A percentile compares a stretch with the other conserved stretches of the same genome.
Conservation (phyloP, 2,113 vertebrate species). For the Aspiorhynchus laticeps region DNA sequence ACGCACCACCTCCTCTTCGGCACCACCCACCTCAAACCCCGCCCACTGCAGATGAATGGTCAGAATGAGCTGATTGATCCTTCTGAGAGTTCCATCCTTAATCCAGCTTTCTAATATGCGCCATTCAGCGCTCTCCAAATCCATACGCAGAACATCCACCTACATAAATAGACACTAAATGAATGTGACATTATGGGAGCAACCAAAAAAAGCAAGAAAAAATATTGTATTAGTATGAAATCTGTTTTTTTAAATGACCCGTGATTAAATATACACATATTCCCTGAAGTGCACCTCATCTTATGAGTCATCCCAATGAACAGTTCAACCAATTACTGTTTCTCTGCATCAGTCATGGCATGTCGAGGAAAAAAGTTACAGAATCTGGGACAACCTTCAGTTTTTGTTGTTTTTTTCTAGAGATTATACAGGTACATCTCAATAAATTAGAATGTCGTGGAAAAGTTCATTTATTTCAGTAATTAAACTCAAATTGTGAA, state of each 20-base stretch:
- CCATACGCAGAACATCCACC: slow-evolving; percentile 75
- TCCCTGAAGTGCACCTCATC: slow-evolving; percentile 56
- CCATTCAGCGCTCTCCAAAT: slow-evolving; percentile 78
- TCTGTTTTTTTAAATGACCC: slow-evolving; percentile 13
- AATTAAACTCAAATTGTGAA: too few species aligned
- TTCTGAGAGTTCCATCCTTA: slow-evolving; percentile 65
- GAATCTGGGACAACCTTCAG: slow-evolving; percentile 17
- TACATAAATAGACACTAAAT: slow-evolving; percentile 52
- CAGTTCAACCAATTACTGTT: not conserved
- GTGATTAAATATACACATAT: slow-evolving; percentile 43
- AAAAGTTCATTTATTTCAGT: too few species aligned
- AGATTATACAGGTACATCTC: too few species aligned
- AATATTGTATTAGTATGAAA: not conserved
- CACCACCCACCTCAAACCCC: slow-evolving; percentile 77
- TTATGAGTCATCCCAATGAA: slow-evolving; percentile 55
- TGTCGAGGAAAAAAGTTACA: not conserved
- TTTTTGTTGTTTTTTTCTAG: not conserved
- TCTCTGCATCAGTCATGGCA: slow-evolving; percentile 5
- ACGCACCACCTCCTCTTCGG: slow-evolving; percentile 70
- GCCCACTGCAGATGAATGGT: slow-evolving; percentile 78
- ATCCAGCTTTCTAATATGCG: slow-evolving; percentile 77
- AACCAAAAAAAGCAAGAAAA: not conserved
- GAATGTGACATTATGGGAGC: not conserved
- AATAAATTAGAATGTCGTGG: too few species aligned
- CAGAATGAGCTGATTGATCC: slow-evolving; percentile 73